Conservation (phyloP, 1,140 invertebrate genomes). For the Sycobia sp. region DNA sequence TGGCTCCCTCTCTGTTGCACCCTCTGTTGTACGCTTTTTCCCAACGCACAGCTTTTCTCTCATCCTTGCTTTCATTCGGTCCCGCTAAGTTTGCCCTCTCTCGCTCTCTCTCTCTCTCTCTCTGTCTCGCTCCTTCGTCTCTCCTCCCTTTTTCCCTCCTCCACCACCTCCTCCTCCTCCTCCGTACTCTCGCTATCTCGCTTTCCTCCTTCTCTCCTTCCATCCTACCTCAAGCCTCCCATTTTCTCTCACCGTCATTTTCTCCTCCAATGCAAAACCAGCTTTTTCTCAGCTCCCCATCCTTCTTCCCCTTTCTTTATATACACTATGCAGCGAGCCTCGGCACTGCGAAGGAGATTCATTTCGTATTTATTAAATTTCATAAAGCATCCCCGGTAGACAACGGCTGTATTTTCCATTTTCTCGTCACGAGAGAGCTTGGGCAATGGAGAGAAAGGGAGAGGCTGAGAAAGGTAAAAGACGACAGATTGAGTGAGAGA, state of each 20-base stretch:
- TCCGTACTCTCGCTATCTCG: not conserved
- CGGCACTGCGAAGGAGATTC: constrained; percentile 49
- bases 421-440: constrained; percentile 48
- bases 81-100: not conserved
- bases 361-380: constrained; percentile 63
- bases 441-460: constrained; percentile 34
- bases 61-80: not conserved
- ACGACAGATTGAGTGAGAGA: constrained; percentile 35
- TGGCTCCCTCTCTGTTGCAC: not conserved
- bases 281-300: no score
- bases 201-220: constrained; percentile 22
- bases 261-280: no score
- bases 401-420: constrained; percentile 58
- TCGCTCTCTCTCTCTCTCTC: no score
- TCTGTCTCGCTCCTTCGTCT: constrained; percentile 1
- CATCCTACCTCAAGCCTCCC: no score
- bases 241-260: no score
- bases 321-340: not conserved
- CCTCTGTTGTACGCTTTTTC: not conserved
- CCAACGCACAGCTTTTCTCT: no score
- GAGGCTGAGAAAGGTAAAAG: constrained; percentile 30
- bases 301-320: no score
- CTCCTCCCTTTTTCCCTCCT: not conserved
- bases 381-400: constrained; percentile 54
- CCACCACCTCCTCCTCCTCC: not conserved